phyloP scores from a whole-genome alignment of 2,888 invertebrate genomes.

The Aelia acuminata region DNA sequence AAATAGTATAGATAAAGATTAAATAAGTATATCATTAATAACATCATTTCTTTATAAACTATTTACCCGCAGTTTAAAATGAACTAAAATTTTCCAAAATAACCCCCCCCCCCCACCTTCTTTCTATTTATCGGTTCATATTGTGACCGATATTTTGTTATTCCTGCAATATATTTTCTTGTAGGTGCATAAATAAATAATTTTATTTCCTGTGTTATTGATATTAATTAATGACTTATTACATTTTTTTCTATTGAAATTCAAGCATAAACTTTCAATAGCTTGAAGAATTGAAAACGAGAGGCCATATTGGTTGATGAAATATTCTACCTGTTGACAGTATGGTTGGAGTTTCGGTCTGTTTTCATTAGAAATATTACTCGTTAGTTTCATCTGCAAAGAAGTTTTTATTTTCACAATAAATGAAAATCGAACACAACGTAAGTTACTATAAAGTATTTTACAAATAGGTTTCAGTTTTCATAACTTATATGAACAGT shows the following conservation, averaged over 20 bases:
- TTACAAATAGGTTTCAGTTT: not conserved
- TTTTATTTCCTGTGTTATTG: not conserved
- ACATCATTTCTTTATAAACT: no score
- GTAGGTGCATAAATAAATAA: no score
- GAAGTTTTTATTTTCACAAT: not conserved
- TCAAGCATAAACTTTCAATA: not conserved
- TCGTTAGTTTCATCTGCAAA: not conserved
- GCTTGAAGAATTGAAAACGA: not conserved
- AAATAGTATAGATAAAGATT: no score
- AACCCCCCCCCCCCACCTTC: not conserved
- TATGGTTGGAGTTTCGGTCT: not conserved
- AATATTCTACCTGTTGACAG: constrained; percentile 37
- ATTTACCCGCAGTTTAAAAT: not conserved
- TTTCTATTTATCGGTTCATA: not conserved
- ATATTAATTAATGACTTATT: not conserved
- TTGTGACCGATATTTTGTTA: not conserved
- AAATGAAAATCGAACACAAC: not conserved
- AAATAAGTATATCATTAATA: no score
- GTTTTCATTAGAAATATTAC: not conserved
- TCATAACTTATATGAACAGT: not conserved
- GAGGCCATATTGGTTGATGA: constrained; percentile 50
- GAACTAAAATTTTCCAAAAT: not conserved
- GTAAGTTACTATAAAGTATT: not conserved
- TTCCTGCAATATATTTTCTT: no score
- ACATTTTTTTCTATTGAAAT: not conserved